These are phyloP conservation scores for Mesopsocus fuscifrons DNA, from an alignment of 2,888 invertebrate species.

Conservation along the genomic window DNA sequence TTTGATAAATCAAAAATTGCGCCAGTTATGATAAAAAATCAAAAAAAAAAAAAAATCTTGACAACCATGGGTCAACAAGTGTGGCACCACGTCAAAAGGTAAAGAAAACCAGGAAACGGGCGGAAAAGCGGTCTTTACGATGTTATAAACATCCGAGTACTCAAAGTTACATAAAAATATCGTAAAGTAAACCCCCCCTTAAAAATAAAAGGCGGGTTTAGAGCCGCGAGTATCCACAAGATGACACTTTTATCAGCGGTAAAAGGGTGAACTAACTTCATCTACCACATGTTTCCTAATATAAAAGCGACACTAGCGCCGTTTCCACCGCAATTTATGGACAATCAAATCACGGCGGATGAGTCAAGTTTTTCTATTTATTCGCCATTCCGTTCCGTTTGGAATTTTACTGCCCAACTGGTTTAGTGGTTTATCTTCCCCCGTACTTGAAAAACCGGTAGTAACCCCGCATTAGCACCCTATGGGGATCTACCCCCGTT, in stretches of 20 bases:
- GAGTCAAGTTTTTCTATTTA: conserved; percentile 10
- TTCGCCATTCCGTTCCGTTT: conserved; percentile 9
- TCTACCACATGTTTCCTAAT: conserved; percentile 9
- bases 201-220: conserved; percentile 9
- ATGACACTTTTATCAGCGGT: conserved; percentile 11
- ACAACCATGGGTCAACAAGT: too few species aligned
- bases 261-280: conserved; percentile 11
- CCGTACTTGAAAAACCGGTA: background rate
- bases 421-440: too few species aligned
- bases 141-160: conserved; percentile 9
- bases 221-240: conserved; percentile 8
- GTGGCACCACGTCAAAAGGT: too few species aligned
- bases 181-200: conserved; percentile 9
- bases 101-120: background rate
- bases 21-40: too few species aligned
- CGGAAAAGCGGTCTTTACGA: conserved; percentile 6
- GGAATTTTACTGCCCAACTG: background rate
- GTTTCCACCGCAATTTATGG: conserved; percentile 7
- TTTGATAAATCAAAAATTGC: too few species aligned
- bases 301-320: conserved; percentile 11
- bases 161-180: conserved; percentile 10
- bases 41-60: too few species aligned
- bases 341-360: conserved; percentile 10
- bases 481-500: too few species aligned
- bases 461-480: background rate